Evolutionary conservation across 2,888 invertebrate species (phyloP), one percentile per base, ranked within the genome.

Genomic region (Cacoxenus indagator): DNA sequence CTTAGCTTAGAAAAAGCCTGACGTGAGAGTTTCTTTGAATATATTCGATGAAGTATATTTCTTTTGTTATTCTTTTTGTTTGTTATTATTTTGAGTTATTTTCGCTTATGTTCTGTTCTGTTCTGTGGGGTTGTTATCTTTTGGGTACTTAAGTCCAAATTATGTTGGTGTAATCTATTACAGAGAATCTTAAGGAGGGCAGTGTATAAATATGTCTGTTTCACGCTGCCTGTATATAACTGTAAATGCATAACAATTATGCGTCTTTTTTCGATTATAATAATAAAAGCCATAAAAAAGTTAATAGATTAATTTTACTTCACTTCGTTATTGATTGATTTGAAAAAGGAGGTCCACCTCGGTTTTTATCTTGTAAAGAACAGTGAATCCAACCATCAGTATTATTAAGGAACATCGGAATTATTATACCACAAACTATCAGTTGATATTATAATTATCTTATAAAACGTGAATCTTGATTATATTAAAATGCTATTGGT

Each of bases 281-380:
- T 64, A 65, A 67, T 57, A 57, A 57, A 57, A 62, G 37, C n/a
- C n/a, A n/a, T 45, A 37, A 17, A 11, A 66, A 62, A 62, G 54
- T 45, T 4, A 57, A 26, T 48, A 54, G 37, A 54, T 55, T 31
- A 61, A 19, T 1, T 37, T n/a, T 27, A 19, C 5, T 9, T 11
- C 54, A 9, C 24, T 54, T 54, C 14, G 24, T 8, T 92, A 89
- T 75, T 94, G 92, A 51, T 96, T 88, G 1, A n/a, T n/a, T 95
- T 85, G 64, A 93, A 91, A 37, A 96, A 88, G 0, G 95, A 92
- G 11, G 95, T n/a, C n/a, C n/a, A n/a, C n/a, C n/a, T n/a, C n/a
- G n/a, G n/a, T n/a, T n/a, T n/a, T n/a, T n/a, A n/a, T n/a, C n/a
- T n/a, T n/a, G n/a, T n/a, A n/a, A n/a, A n/a, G n/a, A n/a, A n/a